A percentile compares a stretch with the other conserved stretches of the same genome.
Conservation (phyloP, 2,113 vertebrate genomes). For the Grammomys surdaster region DNA sequence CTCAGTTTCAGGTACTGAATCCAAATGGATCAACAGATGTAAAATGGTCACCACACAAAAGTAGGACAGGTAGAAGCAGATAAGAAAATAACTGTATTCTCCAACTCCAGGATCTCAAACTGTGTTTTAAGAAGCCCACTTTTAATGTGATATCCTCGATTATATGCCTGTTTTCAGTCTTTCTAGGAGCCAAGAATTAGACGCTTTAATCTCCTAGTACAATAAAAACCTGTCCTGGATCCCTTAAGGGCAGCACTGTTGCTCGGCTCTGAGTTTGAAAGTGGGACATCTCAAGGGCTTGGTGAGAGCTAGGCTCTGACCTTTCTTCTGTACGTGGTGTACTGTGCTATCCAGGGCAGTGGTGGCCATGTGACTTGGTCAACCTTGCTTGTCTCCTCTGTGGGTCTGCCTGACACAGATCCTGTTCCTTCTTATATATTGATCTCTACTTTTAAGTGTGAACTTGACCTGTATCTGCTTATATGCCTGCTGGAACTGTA, state of each 20-base stretch:
- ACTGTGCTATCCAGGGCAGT: not conserved
- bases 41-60: conserved; percentile 35
- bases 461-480: not conserved
- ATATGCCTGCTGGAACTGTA: not conserved
- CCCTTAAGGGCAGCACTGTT: not conserved
- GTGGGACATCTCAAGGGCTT: not conserved
- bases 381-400: not conserved
- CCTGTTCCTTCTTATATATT: not conserved
- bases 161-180: not conserved
- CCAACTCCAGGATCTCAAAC: conserved; percentile 8
- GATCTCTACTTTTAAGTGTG: conserved; percentile 12
- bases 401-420: not conserved
- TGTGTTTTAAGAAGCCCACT: not conserved
- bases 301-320: not conserved
- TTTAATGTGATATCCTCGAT: conserved; percentile 13
- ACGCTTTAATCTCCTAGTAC: not conserved
- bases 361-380: not conserved
- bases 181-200: not conserved
- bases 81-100: not conserved
- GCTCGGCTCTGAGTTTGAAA: not conserved
- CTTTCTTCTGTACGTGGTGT: not conserved
- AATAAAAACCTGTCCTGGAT: conserved; percentile 9
- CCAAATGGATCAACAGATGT: not conserved
- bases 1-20: conserved; percentile 33
- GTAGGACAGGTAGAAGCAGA: conserved; percentile 39